Conservation (phyloP, 1,140 invertebrate species). For the Drosophila azteca region DNA sequence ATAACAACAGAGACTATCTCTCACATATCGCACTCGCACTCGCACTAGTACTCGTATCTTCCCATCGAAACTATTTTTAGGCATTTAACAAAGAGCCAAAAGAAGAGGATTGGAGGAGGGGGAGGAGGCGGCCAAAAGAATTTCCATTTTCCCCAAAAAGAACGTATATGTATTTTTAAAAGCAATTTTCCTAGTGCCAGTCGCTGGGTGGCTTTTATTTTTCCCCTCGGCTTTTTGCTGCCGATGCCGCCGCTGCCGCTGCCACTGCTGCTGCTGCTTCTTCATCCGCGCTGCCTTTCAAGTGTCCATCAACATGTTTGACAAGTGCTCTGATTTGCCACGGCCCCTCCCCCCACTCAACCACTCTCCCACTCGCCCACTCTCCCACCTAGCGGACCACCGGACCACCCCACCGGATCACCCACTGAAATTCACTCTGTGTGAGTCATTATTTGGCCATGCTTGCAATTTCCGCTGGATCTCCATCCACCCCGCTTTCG, state of each 20-base stretch:
- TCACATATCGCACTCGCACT: conserved; percentile 10
- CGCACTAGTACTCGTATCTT: conserved; percentile 3
- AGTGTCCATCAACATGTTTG: conserved; percentile 78
- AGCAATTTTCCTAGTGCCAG: conserved; percentile 64
- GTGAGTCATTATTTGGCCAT: conserved; percentile 79
- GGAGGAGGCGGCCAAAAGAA: conserved; percentile 15
- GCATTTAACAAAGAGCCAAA: conserved; percentile 22
- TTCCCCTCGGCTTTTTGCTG: conserved; percentile 13
- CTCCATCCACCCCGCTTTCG: background rate
- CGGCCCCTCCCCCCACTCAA: background rate
- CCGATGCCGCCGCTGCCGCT: background rate
- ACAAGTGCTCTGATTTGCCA: conserved; percentile 77
- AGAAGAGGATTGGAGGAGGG: background rate
- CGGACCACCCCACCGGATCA: background rate
- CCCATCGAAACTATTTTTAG: conserved; percentile 52
- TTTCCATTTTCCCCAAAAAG: conserved; percentile 40
- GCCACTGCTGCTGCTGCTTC: conserved; percentile 6
- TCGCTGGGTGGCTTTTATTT: conserved; percentile 39
- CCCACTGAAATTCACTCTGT: conserved; percentile 43
- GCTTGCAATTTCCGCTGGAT: conserved; percentile 72
- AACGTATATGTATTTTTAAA: conserved; percentile 50
- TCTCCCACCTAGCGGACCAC: background rate
- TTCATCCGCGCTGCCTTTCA: conserved; percentile 59
- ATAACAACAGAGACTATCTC: conserved; percentile 17
- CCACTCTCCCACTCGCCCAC: background rate